Base-by-base conservation (phyloP, 2,888 invertebrate species). In the Sphaerophoria taeniata region DNA sequence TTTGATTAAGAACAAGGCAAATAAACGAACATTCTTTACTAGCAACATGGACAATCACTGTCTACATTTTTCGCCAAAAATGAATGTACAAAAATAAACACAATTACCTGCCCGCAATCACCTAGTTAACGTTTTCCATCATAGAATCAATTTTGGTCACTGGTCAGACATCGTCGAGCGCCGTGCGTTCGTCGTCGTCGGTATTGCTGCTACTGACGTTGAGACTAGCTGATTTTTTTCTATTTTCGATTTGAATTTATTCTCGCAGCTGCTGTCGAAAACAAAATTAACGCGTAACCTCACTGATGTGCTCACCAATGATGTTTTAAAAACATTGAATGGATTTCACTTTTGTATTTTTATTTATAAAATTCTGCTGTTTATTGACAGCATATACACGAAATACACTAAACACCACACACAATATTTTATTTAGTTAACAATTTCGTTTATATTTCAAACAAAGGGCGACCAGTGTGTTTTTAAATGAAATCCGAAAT, bases 31-130 rank as follows among this genome's bases (percentile, higher is more conserved):
- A 70, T 74, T 36, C 45, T 77, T 49, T 33, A 55, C 45, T 49
- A 33, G 67, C 36, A 60, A 16, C 60, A 47, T 24, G 2, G 24
- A 24, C 24, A 24, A 24, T 49, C 39, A 60, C 31, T 60, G 72
- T 82, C 72, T 79, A 55, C 61, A 73, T 83, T 65, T 58, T 71
- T 65, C 12, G 61, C 75, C 61, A 56, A 24, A 24, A 24, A 24
- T 73, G 81, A 85, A 81, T 85, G 63, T 77, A 73, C 85, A n/a
- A 85, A 85, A 85, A 85, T 85, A 85, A 85, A 81, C 76, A 85
- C 81, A 85, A 81, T 85, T 85, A 85, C 85, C 85, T 85, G 81
- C 63, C 85, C 76, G 76, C 85, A 81, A 81, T 81, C 72, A 60
- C 73, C 65, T 76, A 73, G 80, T 77, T 73, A 51, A 70, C 77